Base-by-base conservation (phyloP, 2,113 vertebrate genomes). In the Erpornis zantholeuca region DNA sequence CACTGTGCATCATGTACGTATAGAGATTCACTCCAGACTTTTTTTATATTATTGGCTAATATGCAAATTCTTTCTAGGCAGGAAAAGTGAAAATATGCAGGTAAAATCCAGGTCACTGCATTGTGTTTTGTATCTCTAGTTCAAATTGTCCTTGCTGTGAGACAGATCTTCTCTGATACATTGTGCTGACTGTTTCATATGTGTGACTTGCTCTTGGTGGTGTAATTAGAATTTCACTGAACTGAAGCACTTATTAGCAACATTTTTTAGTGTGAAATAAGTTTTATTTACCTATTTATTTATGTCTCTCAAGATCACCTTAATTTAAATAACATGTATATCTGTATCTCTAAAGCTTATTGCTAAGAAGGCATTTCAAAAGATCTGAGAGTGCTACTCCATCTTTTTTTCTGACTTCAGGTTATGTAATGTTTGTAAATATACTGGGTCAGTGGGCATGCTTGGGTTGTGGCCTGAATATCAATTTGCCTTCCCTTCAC, bases 1-100 rank as follows among this genome's bases (percentile, higher is more conserved):
- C 6, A 11, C 42, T 69, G 0, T 47, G 44, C 19, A 8, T 79
- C 4, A 20, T 23, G 2, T 49, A 53, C 5, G 3, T 40, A 21
- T 3, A 54, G 36, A 24, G 31, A 29, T 15, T 53, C 28, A 53
- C 53, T 86, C 53, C 38, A 79, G 69, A 57, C 33, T 53, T 56
- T 54, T 78, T 56, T 70, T 12, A 6, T 49, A 15, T 68, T 65
- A 22, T 22, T 85, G 47, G 24, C 70, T 71, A 52, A 49, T 31
- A 52, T 4, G 18, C 19, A 56, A 11, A 33, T 60, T 91, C 22
- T 57, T 94, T 82, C 27, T n/a, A 44, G 28, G 53, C 15, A 64
- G 31, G 49, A 71, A 49, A 82, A 91, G 7, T 76, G 28, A 70
- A 84, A 76, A 76, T 36, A 12, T 36, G 53, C 70, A 69, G 57